These are phyloP conservation scores for Protobothrops mucrosquamatus DNA, from an alignment of 2,113 vertebrate species.

Conservation along the genomic window DNA sequence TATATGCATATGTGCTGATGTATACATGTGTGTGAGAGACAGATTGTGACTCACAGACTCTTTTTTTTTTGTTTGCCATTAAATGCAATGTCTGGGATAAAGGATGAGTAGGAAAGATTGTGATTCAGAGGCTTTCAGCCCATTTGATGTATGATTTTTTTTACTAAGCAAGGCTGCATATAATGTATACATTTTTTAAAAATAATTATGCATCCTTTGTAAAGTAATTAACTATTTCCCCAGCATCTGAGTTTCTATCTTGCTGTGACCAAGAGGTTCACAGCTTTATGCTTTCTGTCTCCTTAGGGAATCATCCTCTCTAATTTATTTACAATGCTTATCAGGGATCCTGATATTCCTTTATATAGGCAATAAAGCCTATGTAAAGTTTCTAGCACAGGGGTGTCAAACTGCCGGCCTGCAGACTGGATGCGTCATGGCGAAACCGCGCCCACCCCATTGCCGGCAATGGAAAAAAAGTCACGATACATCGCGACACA, in stretches of 20 bases:
- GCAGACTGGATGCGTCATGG: too few species aligned
- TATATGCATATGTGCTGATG: neutral
- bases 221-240: neutral
- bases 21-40: neutral
- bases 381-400: neutral
- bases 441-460: too few species aligned
- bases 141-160: neutral
- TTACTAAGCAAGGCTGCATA: neutral
- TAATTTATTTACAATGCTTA: neutral
- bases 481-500: too few species aligned
- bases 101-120: neutral
- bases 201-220: neutral
- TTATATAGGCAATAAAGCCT: neutral
- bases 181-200: neutral
- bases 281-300: neutral
- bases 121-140: neutral
- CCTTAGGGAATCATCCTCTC: neutral
- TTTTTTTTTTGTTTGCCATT: neutral
- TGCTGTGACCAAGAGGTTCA: neutral
- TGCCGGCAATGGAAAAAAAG: too few species aligned
- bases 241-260: neutral
- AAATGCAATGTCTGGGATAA: neutral
- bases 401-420: too few species aligned
- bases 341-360: neutral
- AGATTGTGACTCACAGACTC: neutral